Evolutionary conservation across 2,797 vertebrate genomes (phyloP).

Genomic region (Nothura maculosa): DNA sequence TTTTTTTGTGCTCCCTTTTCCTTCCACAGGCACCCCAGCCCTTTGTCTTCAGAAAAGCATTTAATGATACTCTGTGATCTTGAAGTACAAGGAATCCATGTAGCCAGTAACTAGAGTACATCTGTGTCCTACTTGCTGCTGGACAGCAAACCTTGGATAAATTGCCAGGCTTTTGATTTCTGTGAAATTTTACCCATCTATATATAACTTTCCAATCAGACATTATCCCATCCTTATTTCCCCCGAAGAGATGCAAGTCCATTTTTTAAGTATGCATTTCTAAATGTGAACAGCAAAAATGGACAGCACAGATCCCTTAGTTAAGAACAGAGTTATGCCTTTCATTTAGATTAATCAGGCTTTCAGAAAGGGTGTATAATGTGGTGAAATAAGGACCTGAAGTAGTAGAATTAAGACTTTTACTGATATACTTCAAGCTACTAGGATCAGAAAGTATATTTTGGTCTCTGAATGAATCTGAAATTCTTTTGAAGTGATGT

Average conservation of each 20-base stretch:
- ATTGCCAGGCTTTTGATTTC: neutral
- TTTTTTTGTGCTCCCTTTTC: neutral
- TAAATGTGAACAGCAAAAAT: neutral
- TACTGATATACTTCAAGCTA: neutral
- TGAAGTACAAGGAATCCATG: neutral
- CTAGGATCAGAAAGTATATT: neutral
- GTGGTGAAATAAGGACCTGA: neutral
- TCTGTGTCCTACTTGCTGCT: neutral
- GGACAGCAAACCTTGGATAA: neutral
- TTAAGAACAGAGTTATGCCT: neutral
- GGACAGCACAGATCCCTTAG: neutral
- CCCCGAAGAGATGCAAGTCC: neutral
- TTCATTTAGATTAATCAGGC: neutral
- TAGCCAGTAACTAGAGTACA: neutral
- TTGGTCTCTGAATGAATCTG: neutral
- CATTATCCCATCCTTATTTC: neutral
- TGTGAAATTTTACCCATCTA: neutral
- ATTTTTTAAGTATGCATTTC: neutral
- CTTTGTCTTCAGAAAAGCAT: neutral
- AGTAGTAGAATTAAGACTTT: neutral
- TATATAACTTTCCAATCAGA: neutral
- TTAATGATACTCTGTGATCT: neutral
- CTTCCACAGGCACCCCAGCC: neutral
- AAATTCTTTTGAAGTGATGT: neutral
- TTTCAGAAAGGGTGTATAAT: neutral